Base-by-base conservation (phyloP, 2,888 invertebrate genomes). In the Spicauda simplicius region DNA sequence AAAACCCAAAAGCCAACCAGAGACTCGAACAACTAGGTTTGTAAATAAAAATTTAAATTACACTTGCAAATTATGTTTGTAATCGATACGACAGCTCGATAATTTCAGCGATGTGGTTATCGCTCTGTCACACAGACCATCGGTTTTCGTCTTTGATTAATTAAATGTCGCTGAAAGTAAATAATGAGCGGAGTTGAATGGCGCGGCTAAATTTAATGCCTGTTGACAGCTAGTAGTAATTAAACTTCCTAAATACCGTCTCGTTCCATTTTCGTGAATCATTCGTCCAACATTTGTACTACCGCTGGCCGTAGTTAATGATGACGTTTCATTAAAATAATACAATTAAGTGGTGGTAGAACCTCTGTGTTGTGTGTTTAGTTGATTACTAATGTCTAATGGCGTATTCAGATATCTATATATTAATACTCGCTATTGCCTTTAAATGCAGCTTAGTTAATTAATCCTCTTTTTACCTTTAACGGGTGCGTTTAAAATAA, bases 81-180 rank as follows among this genome's bases (percentile, higher is more conserved):
- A 52, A 61, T 57, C 37, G 60, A 30, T 55, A 50, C 37, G 61
- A 67, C 61, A 54, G 53, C 58, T 18, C 25, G 30, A 67, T 52
- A 61, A 52, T 56, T 58, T 57, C 20, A 37, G 25, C 56, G 61
- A 20, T 37, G 18, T 37, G 19, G 52, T 61, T 66, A 56, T 66
- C 60, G 66, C 54, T 61, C 37, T 18, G 54, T 58, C 60, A 55
- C 54, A 60, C 25, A 56, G 59, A 33, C 54, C 55, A 55, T 55
- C 41, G 30, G 25, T 19, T 67, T 37, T 14, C 37, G 16, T 19
- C 37, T 33, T 60, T 66, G 67, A 55, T 66, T 60, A 66, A 66
- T 60, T 66, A 66, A 66, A 60, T 60, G 55, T 60, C 41, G 66
- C 45, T 60, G 18, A 48, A 60, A n/a, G 59, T 66, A 59, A 66